Evolutionary conservation across 1,140 invertebrate species (phyloP), one percentile per base, ranked within the genome.

Genomic region (Ladona fulva): DNA sequence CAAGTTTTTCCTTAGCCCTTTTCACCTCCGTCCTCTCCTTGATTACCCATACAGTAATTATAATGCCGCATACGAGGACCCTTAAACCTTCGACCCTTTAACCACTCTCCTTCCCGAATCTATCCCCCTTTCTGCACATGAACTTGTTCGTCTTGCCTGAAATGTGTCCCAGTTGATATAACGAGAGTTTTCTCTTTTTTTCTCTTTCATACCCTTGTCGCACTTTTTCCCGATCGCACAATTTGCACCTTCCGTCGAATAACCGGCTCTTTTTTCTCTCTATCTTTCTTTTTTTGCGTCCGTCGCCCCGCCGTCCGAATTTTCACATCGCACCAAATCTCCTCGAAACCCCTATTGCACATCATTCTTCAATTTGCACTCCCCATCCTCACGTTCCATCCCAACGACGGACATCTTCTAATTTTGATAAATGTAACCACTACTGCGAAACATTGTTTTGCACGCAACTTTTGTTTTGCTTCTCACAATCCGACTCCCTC

Each of bases 61-160:
- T 8, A 22, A 22, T 66, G 52, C 52, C 52, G 52, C 52, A 66
- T 66, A 66, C 52, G 52, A 66, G n/a, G 52, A 16, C 14, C 52
- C 5, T 66, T 66, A 19, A 66, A 16, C 52, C 52, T 66, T 66
- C n/a, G 52, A 16, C 1, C 52, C 52, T 22, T 66, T 22, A 66
- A 66, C 3, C 52, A 3, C n/a, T 22, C 52, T 22, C 52, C 52
- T 22, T 19, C 14, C 52, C 52, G 5, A 22, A 66, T 6, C 52
- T 12, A 16, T 66, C 52, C n/a, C 52, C 52, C 14, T 22, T 22
- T 22, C n/a, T 19, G 52, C 52, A 16, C 29, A 37, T 37, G 52
- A 66, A 66, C 52, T 66, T 66, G 52, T 66, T 66, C 52, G 52
- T 66, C 52, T 66, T 66, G 52, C 52, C 52, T 66, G 52, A 66